A percentile compares a stretch with the other conserved stretches of the same genome.
These are phyloP conservation scores for Eremophila alpestris DNA, from an alignment of 2,797 vertebrate genomes.

Conservation along the genomic window DNA sequence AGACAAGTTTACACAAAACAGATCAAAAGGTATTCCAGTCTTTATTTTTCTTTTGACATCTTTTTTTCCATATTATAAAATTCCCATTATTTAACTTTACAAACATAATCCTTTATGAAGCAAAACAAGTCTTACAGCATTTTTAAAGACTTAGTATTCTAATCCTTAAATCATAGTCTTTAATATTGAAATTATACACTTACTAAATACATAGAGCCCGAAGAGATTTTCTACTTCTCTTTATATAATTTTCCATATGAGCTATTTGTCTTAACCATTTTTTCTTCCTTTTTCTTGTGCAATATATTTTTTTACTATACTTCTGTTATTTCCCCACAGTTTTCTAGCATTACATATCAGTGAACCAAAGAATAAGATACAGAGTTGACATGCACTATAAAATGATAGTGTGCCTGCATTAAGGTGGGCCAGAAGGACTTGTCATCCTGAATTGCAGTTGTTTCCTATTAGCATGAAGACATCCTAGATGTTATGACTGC, in stretches of 20 bases:
- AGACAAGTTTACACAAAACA: neutral
- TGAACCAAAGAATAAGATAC: neutral
- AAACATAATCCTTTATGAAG: neutral
- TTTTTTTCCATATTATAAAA: neutral
- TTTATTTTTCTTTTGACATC: neutral
- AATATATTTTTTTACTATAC: neutral
- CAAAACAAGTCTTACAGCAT: neutral
- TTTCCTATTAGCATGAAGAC: neutral
- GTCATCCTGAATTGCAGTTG: neutral
- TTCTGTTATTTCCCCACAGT: neutral
- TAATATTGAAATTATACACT: neutral
- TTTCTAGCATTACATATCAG: neutral
- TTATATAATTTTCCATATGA: neutral
- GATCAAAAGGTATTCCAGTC: neutral
- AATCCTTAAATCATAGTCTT: conserved; percentile 38
- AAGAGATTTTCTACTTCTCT: conserved; percentile 25
- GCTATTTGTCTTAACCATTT: neutral
- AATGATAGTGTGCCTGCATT: neutral
- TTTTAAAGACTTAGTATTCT: neutral
- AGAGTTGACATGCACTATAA: neutral
- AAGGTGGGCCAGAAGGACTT: neutral
- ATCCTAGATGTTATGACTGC: neutral
- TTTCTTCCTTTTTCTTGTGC: neutral
- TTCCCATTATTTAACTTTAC: neutral
- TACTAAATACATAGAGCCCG: conserved; percentile 5